Base-by-base conservation (phyloP, 2,113 vertebrate genomes). In the Grammomys dolichurus region DNA sequence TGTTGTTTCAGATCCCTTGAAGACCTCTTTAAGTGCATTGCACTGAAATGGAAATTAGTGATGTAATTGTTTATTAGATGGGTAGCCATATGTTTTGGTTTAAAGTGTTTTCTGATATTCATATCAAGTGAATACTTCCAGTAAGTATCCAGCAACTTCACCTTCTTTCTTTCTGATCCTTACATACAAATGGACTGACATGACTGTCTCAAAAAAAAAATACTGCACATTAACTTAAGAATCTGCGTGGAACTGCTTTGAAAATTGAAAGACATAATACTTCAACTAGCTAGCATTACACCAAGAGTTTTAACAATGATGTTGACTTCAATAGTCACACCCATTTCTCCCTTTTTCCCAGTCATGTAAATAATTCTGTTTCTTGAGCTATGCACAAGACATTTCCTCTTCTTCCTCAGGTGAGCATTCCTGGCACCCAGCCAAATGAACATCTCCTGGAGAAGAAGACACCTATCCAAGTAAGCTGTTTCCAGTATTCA, bases 171-270 rank as follows among this genome's bases (percentile, higher is more conserved):
- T 88, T 89, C 28, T 69, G 56, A 46, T 28, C 6, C 17, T 51
- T 33, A 73, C 9, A 90, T 46, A 33, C 56, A 80, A 72, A 33
- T 14, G 75, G 54, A 43, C 5, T 22, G n/a, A 5, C 36, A 54
- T 60, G 33, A 89, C 31, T 31, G 1, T 73, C 58, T 91, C 90
- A 51, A 72, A 93, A 72, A 93, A 80, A 48, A 93, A 86, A 58
- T 58, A 72, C 5, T 75, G 17, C 24, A 40, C 22, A 12, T 56
- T 46, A 51, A 69, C 9, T 6, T 28, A 80, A 76, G 31, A 85
- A 43, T 65, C 14, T 36, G 2, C 9, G 7, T 72, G 36, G 43
- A 78, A 70, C 12, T 48, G 24, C 7, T 70, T 69, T 65, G 58
- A 9, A 89, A 91, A 89, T 70, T 76, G 1, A 16, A 40, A 91